Evolutionary conservation across 1,140 invertebrate species (phyloP).

Genomic region (Drosophila mauritiana): DNA sequence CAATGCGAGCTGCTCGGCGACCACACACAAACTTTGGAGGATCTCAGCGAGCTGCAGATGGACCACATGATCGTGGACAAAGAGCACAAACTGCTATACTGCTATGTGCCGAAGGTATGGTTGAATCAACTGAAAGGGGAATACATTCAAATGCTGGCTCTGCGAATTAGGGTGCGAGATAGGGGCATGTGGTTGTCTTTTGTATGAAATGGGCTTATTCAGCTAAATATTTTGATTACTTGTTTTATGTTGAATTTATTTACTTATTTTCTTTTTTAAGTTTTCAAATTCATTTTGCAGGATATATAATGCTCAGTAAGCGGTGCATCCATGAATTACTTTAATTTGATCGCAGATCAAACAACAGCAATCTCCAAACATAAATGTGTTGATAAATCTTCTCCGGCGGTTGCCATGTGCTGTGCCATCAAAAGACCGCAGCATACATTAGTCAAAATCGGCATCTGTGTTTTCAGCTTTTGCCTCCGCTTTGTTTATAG

Average conservation of each 20-base stretch:
- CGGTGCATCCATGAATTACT: no score
- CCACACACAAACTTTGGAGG: conserved; percentile 75
- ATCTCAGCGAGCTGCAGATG: conserved; percentile 86
- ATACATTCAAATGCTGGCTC: conserved; percentile 10
- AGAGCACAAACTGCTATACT: conserved; percentile 93
- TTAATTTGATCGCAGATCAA: no score
- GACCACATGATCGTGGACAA: conserved; percentile 93
- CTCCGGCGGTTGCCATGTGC: conserved; percentile 27
- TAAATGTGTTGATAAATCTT: neutral
- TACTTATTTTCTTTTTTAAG: neutral
- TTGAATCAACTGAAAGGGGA: neutral
- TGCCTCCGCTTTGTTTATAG: conserved; percentile 36
- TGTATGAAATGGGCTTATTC: neutral
- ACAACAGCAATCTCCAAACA: neutral
- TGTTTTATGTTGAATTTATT: neutral
- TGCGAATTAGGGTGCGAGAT: neutral
- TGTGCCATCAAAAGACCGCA: neutral
- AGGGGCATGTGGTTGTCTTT: neutral
- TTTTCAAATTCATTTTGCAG: neutral
- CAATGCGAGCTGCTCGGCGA: conserved; percentile 87
- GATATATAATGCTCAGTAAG: neutral
- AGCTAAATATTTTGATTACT: conserved; percentile 1
- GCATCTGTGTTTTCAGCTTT: conserved; percentile 20
- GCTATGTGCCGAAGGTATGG: conserved; percentile 95
- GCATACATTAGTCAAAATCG: conserved; percentile 27